Percentiles rank a stretch among this genome's conserved stretches.
These are phyloP conservation scores for Ptychobarbus kaznakovi DNA, from an alignment of 2,797 vertebrate species.

Conservation along the genomic window DNA sequence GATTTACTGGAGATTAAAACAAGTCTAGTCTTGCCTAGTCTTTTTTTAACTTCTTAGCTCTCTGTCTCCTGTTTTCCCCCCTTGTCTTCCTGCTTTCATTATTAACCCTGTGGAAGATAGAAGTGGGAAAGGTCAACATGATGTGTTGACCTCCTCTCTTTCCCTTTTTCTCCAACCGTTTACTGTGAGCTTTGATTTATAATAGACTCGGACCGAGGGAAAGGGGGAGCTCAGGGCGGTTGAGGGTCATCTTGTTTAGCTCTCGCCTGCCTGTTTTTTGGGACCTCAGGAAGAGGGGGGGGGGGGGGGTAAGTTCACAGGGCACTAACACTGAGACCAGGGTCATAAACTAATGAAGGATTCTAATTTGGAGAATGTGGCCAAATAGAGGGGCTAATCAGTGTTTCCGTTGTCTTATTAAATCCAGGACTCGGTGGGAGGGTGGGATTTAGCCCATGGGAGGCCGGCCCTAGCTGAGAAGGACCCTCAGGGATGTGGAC, in stretches of 20 bases:
- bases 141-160: constrained; percentile 78
- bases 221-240: constrained; percentile 37
- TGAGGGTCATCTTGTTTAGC: constrained; percentile 61
- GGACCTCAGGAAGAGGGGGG: constrained; percentile 20
- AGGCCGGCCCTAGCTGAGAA: constrained; percentile 70
- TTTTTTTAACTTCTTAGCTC: constrained; percentile 1
- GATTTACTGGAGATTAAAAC: neutral
- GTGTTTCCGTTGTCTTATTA: constrained; percentile 81
- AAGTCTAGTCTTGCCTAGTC: neutral
- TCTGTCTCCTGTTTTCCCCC: neutral
- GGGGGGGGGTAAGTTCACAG: constrained; percentile 54
- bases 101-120: constrained; percentile 68
- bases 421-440: constrained; percentile 77
- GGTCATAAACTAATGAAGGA: constrained; percentile 85
- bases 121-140: constrained; percentile 74
- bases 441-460: constrained; percentile 72
- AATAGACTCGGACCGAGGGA: constrained; percentile 67
- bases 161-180: constrained; percentile 70
- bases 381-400: constrained; percentile 78
- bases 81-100: constrained; percentile 58
- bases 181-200: constrained; percentile 75
- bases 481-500: constrained; percentile 58
- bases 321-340: constrained; percentile 66
- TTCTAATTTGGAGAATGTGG: constrained; percentile 81
- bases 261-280: constrained; percentile 73